Conservation (phyloP, 1,140 invertebrate genomes). For the Papilio aristodemus region DNA sequence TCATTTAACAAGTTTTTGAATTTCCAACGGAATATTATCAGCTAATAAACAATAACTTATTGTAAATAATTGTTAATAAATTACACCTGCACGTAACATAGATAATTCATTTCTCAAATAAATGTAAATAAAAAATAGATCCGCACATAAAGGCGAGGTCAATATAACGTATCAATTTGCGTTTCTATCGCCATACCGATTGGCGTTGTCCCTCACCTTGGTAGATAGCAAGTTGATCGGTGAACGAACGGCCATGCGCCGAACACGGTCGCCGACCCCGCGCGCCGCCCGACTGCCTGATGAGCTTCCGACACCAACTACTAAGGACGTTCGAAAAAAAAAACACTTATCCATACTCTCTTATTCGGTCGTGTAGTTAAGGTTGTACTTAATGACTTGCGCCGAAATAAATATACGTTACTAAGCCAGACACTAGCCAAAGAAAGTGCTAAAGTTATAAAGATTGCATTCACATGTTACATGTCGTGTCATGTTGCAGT, state of each 20-base stretch:
- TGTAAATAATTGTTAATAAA: too few species aligned
- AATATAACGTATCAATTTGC: constrained; percentile 28
- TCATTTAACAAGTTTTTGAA: too few species aligned
- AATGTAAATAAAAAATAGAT: not conserved
- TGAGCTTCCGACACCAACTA: constrained; percentile 26
- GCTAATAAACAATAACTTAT: too few species aligned
- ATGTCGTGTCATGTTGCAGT: too few species aligned
- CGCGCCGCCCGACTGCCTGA: constrained; percentile 28
- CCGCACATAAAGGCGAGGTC: not conserved
- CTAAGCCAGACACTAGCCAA: too few species aligned
- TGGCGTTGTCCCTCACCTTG: constrained; percentile 33
- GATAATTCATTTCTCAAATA: not conserved
- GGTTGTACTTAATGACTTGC: too few species aligned
- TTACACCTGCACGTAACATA: not conserved
- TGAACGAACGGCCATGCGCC: constrained; percentile 32
- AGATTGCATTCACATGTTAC: too few species aligned
- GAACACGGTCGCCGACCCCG: constrained; percentile 32
- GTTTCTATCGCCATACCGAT: constrained; percentile 22
- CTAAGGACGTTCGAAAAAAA: constrained; percentile 26
- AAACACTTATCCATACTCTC: not conserved
- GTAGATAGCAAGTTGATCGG: constrained; percentile 1
- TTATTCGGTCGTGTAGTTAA: not conserved
- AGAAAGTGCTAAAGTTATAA: too few species aligned
- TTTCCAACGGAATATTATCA: too few species aligned
- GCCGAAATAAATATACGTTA: too few species aligned